phyloP scores from a whole-genome alignment of 2,797 vertebrate genomes.

The Gambusia yucatana region DNA sequence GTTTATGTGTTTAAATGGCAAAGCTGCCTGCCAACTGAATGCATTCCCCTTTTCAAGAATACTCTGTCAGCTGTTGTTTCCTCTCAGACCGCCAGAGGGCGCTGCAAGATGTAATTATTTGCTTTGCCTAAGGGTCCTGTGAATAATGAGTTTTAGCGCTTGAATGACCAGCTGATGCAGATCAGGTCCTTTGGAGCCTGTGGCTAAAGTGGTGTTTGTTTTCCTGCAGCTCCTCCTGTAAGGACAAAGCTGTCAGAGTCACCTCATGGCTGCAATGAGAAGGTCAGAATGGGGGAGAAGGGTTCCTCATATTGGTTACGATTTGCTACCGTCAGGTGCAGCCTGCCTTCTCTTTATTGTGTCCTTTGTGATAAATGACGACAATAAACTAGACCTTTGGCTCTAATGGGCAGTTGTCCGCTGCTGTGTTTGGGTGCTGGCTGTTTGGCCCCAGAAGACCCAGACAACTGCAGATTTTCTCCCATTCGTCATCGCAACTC shows the following conservation, averaged over 20 bases:
- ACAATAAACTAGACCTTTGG: slow-evolving; percentile 57
- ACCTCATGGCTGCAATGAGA: slow-evolving; percentile 16
- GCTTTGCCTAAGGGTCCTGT: slow-evolving; percentile 15
- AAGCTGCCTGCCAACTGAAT: not conserved
- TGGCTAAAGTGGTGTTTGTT: slow-evolving; percentile 10
- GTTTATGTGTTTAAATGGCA: slow-evolving; percentile 17
- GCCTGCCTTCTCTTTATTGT: slow-evolving; percentile 21
- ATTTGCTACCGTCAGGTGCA: slow-evolving; percentile 17
- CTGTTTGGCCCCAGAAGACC: slow-evolving; percentile 58
- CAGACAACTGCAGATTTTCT: slow-evolving; percentile 29
- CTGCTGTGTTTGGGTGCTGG: slow-evolving; percentile 29
- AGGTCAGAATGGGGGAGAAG: slow-evolving; percentile 8
- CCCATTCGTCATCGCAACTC: slow-evolving; percentile 57
- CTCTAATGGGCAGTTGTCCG: slow-evolving; percentile 47
- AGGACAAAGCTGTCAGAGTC: slow-evolving; percentile 16
- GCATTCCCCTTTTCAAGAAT: not conserved
- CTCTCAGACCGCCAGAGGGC: slow-evolving; percentile 66
- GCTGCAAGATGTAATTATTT: slow-evolving; percentile 54
- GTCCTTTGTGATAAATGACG: slow-evolving; percentile 59
- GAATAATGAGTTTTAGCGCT: slow-evolving; percentile 32
- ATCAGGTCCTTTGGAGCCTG: slow-evolving; percentile 7
- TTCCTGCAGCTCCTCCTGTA: slow-evolving; percentile 5
- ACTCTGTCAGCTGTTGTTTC: not conserved
- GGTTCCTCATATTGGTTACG: slow-evolving; percentile 27
- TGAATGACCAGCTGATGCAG: slow-evolving; percentile 36